Base-by-base conservation (phyloP, 2,797 vertebrate species). In the Ataeniobius toweri region DNA sequence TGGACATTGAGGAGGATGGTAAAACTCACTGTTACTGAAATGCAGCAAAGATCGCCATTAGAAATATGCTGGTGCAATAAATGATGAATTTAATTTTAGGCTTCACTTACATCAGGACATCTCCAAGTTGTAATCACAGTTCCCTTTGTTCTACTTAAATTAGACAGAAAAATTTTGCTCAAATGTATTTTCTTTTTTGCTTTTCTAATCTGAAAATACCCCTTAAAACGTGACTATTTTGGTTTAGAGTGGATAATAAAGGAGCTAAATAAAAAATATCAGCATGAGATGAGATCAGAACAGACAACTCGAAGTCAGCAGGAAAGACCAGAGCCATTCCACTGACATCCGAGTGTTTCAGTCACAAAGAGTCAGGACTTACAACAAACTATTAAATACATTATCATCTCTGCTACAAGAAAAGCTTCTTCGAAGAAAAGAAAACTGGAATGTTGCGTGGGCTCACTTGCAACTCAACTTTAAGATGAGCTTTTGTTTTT, bases 351-450 rank as follows among this genome's bases (percentile, higher is more conserved):
- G n/a, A 56, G 58, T 67, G 31, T 58, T 82, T 82, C 36, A 79
- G 73, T 72, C 51, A 80, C 12, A 78, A 73, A 50, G 53, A 74
- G 41, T 74, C n/a, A 50, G n/a, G 55, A 61, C 63, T 69, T 73
- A 53, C 24, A 51, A 69, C 51, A 55, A 59, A 56, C 10, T 53
- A 73, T 67, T 56, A 46, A 67, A 71, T 53, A 58, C 58, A 41
- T 74, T 36, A 26, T 28, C 36, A 5, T 24, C 7, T 13, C 58
- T 28, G 28, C 48, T 56, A 59, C 58, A 68, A 48, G 41, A 48
- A 75, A 50, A 50, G 20, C 55, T 22, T 55, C 72, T 69, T 59
- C 39, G 16, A 56, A 46, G 71, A 61, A 59, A n/a, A 26, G n/a
- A 26, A 24, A n/a, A 28, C 51, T 44, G 55, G 20, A 75, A 55